These are phyloP conservation scores for Hydrozoanthus tunicans DNA, from an alignment of 64 coral and sea anemone species.

Conservation along the genomic window DNA sequence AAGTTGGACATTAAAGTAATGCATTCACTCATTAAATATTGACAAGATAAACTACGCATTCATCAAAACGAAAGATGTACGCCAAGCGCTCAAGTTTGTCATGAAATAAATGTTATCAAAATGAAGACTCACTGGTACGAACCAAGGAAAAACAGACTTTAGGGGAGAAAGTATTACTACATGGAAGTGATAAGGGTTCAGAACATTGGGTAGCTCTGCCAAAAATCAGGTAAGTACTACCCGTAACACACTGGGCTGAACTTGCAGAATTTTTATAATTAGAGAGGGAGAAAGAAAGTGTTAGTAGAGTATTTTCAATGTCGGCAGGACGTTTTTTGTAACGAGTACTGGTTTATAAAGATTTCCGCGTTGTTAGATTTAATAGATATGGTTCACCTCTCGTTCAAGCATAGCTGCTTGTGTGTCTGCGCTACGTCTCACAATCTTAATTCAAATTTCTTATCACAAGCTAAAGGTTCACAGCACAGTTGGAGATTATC, in stretches of 20 bases:
- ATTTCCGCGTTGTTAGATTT: not conserved
- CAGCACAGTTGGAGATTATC: slow-evolving; percentile 9
- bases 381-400: not conserved
- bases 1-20: slow-evolving; percentile 5
- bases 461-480: not conserved
- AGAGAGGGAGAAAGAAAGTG: not conserved
- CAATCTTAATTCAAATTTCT: not conserved
- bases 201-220: not conserved
- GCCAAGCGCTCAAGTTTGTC: not conserved
- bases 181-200: not conserved
- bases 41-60: slow-evolving; percentile 1
- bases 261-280: not conserved
- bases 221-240: slow-evolving; percentile 1
- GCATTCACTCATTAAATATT: slow-evolving; percentile 13
- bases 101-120: not conserved
- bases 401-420: not conserved
- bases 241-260: not conserved
- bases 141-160: not conserved
- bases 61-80: slow-evolving; percentile 17
- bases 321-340: not conserved
- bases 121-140: not conserved
- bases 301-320: not conserved
- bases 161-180: not conserved
- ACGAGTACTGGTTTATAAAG: not conserved
- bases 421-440: not conserved